A percentile compares a stretch with the other conserved stretches of the same genome.
phyloP scores from a whole-genome alignment of 2,113 vertebrate genomes.

The human (Homo sapiens) region DNA sequence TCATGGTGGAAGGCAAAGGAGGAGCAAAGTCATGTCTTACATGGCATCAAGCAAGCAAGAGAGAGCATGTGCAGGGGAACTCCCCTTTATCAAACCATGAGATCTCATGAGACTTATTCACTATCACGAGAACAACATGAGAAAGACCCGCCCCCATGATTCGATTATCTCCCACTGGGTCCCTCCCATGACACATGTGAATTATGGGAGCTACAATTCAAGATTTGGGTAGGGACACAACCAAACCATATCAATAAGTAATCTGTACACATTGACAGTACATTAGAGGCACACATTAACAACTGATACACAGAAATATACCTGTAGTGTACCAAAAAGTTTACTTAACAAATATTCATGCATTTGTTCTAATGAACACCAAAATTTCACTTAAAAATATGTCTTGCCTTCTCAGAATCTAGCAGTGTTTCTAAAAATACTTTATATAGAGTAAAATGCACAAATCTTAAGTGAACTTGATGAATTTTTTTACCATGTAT shows the following conservation, averaged over 20 bases:
- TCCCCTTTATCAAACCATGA: no score
- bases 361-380: conserved; percentile 14
- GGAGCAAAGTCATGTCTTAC: no score
- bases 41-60: no score
- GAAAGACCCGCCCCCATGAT: no score
- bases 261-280: neutral
- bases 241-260: neutral
- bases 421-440: neutral
- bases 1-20: no score
- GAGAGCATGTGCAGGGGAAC: no score
- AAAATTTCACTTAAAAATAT: conserved; percentile 11
- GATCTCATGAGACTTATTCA: no score
- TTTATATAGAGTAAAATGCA: conserved; percentile 10
- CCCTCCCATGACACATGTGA: no score
- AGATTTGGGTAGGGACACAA: no score
- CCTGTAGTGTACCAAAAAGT: neutral
- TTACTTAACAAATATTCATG: neutral
- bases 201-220: no score
- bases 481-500: neutral
- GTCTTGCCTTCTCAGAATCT: conserved; percentile 15
- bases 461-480: conserved; percentile 11
- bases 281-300: neutral
- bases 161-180: no score
- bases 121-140: no score
- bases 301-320: neutral